Evolutionary conservation across 1,140 invertebrate genomes (phyloP), one percentile per base, ranked within the genome.

Genomic region (Zaprionus camerounensis): DNA sequence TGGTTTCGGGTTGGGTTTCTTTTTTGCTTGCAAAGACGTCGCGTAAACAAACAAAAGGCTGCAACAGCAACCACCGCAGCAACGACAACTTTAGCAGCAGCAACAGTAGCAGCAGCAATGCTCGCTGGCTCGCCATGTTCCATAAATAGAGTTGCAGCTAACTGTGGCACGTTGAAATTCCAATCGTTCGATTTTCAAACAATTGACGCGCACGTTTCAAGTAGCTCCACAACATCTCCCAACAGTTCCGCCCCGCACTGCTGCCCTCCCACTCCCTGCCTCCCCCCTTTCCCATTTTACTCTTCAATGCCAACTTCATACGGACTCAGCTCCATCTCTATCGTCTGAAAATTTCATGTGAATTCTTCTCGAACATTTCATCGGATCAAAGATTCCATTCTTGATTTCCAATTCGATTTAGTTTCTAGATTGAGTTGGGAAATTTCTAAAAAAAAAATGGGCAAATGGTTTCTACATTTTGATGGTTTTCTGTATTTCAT

Each of bases 181-280:
- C 63, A 67, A 76, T 66, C 62, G 72, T 64, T 61, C 62, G 58
- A 24, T 58, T 62, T 63, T 71, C 62, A 81, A 85, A 82, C 86
- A 86, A 88, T 88, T 87, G 86, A 85, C 73, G 71, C 76, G 66
- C 46, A 51, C 74, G 82, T 88, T 87, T 87, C 73, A 87, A 87
- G 83, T 81, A 76, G 73, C 83, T 81, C 31, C 49, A 65, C 63
- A 63, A 49, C 12, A 28, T 24, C 22, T n/a, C 6, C 7, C 63
- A 20, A 26, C 63, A 65, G 62, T 67, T 57, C 24, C n/a, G 36
- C 15, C 51, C 26, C 20, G 6, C 36, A 11, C 9, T 34, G 36
- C 63, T 34, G 20, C 38, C 15, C 7, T 28, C 15, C 63, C 49
- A 22, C 17, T n/a, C 17, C 12, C 9, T 3, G 9, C 46, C 3